These are phyloP conservation scores for Mastigias papua DNA, from an alignment of 30 jellyfish, hydroid and myxozoan species.

Conservation along the genomic window DNA sequence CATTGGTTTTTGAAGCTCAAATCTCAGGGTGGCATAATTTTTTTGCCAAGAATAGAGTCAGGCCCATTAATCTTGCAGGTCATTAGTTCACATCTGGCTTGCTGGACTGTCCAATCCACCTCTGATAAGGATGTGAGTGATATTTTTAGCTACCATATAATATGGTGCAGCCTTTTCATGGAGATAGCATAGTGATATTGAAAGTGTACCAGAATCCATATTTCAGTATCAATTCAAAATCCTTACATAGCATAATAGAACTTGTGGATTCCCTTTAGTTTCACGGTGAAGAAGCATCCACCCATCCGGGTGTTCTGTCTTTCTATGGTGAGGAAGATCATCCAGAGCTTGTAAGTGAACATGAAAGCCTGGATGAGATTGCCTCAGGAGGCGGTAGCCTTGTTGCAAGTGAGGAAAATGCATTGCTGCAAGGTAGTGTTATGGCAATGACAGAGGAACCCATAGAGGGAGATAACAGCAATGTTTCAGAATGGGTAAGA, in stretches of 20 bases:
- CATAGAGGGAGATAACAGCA: constrained; percentile 64
- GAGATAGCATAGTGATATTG: not conserved
- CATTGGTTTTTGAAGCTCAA: too few relatives aligned
- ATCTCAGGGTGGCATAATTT: too few relatives aligned
- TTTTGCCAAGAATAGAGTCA: too few relatives aligned
- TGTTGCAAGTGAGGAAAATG: constrained; percentile 47
- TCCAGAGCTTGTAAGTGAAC: constrained; percentile 51
- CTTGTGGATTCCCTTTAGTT: constrained; percentile 15
- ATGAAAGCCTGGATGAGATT: constrained; percentile 52
- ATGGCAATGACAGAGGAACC: constrained; percentile 43
- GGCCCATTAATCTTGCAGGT: too few relatives aligned
- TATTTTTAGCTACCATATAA: not conserved
- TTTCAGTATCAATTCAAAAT: not conserved
- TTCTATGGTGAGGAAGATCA: constrained; percentile 58
- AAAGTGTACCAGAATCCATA: not conserved
- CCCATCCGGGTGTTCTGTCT: constrained; percentile 63
- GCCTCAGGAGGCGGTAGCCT: constrained; percentile 58
- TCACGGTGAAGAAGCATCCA: constrained; percentile 25
- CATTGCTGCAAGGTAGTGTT: constrained; percentile 28
- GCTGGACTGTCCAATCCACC: too few relatives aligned
- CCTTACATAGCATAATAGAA: not conserved
- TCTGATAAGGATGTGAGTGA: too few relatives aligned
- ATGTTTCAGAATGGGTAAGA: constrained; percentile 65
- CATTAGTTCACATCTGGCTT: too few relatives aligned
- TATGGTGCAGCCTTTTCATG: not conserved